Evolutionary conservation across 2,113 vertebrate genomes (phyloP).

Genomic region (Halichoeres trimaculatus): DNA sequence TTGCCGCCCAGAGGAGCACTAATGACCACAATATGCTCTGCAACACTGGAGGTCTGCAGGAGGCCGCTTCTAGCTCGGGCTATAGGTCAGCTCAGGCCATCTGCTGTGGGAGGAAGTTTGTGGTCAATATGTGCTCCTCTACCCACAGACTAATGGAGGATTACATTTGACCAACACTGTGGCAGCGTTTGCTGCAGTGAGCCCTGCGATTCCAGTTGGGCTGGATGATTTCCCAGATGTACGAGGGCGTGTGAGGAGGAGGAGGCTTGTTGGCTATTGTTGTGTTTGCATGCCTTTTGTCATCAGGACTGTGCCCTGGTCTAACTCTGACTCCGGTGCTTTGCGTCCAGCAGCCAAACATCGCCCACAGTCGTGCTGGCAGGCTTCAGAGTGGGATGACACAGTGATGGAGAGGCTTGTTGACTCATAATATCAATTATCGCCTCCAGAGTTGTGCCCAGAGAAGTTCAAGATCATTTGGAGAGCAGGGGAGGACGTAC

Average conservation of each 20-base stretch:
- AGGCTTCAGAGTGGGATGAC: conserved; percentile 34
- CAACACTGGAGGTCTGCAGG: conserved; percentile 12
- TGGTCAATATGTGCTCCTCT: conserved; percentile 31
- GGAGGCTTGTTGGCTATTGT: conserved; percentile 25
- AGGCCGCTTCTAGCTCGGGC: conserved; percentile 14
- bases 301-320: conserved; percentile 28
- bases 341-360: conserved; percentile 36
- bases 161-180: not conserved
- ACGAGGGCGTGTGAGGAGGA: conserved; percentile 23
- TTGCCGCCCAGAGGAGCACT: conserved; percentile 32
- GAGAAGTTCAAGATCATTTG: conserved; percentile 44
- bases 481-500: conserved; percentile 6
- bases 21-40: conserved; percentile 42
- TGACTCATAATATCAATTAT: conserved; percentile 62
- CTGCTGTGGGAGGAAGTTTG: conserved; percentile 17
- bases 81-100: conserved; percentile 9
- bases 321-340: conserved; percentile 20
- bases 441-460: conserved; percentile 22
- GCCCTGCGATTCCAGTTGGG: conserved; percentile 14
- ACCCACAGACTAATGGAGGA: not conserved
- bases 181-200: not conserved
- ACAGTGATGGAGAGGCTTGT: conserved; percentile 51
- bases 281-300: conserved; percentile 32
- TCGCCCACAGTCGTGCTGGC: conserved; percentile 43
- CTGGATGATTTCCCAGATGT: conserved; percentile 53